Base-by-base conservation (phyloP, 2,888 invertebrate genomes). In the Tridacna crocea region DNA sequence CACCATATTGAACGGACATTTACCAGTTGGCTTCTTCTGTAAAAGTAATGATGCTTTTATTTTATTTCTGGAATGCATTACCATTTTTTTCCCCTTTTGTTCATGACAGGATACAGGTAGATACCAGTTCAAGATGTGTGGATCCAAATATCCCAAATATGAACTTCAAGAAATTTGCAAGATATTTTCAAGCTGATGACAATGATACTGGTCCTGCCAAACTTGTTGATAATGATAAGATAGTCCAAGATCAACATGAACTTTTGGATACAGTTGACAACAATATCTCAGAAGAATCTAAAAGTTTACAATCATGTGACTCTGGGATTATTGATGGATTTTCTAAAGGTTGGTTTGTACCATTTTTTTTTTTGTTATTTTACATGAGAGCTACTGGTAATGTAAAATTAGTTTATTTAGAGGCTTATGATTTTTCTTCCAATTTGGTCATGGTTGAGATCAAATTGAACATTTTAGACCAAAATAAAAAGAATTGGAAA, bases 61-160 rank as follows among this genome's bases (percentile, higher is more conserved):
- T 36, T 36, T 36, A 36, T 36, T 36, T 36, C 36, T 36, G 2
- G 36, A 8, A 36, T 36, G 36, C 8, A 36, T n/a, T 36, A 36
- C 8, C 36, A 36, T 2, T 36, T 36, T 4, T 2, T 36, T 36
- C 8, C 8, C 8, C 8, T 8, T 36, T 36, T 36, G 12, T 47
- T 61, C 61, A 15, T 81, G 90, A 22, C 90, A 95, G 95, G 89
- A 95, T 95, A 74, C 94, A 94, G 80, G 88, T 94, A 19, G 93
- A 93, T 78, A 91, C 92, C 60, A 88, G 88, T 6, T 92, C 92
- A 11, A 89, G 92, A 76, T 96, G 97, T 72, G 97, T 98, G 0
- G 98, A 98, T 94, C 96, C 97, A 0, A 96, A 97, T n/a, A 97
- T 98, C 46, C 90, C 91, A 27, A 89, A 90, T 74, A 89, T 92